Evolutionary conservation across 2,113 vertebrate species (phyloP).

Genomic region (Melanostigma gelatinosum): DNA sequence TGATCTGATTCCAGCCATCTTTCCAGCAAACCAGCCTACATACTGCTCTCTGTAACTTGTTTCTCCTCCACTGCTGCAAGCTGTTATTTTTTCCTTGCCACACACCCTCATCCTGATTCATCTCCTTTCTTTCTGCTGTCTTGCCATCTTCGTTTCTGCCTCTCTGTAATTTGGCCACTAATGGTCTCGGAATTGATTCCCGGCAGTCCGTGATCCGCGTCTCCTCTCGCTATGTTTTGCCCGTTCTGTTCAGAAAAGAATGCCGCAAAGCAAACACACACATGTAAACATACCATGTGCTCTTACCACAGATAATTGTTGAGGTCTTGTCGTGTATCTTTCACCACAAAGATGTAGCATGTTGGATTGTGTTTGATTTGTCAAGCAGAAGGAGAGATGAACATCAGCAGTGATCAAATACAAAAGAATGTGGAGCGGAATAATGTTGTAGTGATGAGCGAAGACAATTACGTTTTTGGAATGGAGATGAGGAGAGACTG

Average conservation of each 20-base stretch:
- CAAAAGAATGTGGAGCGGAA: conserved; percentile 53
- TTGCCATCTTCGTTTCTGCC: conserved; percentile 8
- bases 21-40: conserved; percentile 51
- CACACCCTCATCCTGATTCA: conserved; percentile 30
- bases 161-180: conserved; percentile 46
- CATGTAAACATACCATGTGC: neutral
- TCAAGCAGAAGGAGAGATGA: conserved; percentile 42
- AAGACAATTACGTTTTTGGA: conserved; percentile 11
- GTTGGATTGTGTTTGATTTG: conserved; percentile 51
- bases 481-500: conserved; percentile 20
- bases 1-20: conserved; percentile 64
- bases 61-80: conserved; percentile 37
- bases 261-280: conserved; percentile 9
- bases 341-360: conserved; percentile 27
- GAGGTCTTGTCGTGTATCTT: conserved; percentile 32
- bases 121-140: neutral
- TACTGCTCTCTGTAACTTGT: conserved; percentile 40
- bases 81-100: conserved; percentile 33
- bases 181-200: conserved; percentile 52
- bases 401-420: conserved; percentile 53
- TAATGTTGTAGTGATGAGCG: conserved; percentile 23
- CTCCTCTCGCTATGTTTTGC: conserved; percentile 58
- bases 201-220: conserved; percentile 54
- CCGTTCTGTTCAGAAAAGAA: conserved; percentile 52
- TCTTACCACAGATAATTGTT: conserved; percentile 34